Base-by-base conservation (phyloP, 2,888 invertebrate species). In the Gryllus longicercus region DNA sequence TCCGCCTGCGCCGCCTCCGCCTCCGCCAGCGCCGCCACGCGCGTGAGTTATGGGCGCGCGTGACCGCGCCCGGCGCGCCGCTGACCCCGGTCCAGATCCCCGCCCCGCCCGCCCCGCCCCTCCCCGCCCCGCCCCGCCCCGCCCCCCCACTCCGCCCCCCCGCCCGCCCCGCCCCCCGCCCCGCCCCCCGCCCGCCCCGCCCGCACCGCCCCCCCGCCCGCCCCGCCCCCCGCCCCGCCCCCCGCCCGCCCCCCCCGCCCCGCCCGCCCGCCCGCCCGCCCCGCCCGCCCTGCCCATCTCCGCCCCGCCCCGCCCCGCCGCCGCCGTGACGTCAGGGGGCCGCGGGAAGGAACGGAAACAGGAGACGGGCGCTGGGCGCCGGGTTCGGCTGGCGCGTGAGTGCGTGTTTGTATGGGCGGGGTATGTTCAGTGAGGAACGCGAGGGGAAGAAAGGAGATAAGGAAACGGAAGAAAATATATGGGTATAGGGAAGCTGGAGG, bases 1-100 rank as follows among this genome's bases (percentile, higher is more conserved):
- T 14, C 63, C 63, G 5, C 63, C 63, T 1, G n/a, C 63, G 5
- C 63, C 63, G 63, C 63, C n/a, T n/a, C 63, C 63, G 63, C 63
- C 63, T 14, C 63, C 63, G 5, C 63, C 63, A 0, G n/a, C 63
- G 5, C 63, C 63, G 63, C 63, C n/a, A n/a, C 16, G 16, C 16
- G 63, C 63, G 63, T 63, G 63, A 63, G 63, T 63, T 63, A 63
- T 63, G 63, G n/a, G 16, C n/a, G 16, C 63, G 63, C 63, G 63
- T 63, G 63, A 63, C 63, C 63, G n/a, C n/a, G 63, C 63, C 14
- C 63, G 38, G 38, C 38, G 38, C 63, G 63, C 63, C 63, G 16
- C 63, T n/a, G 63, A 14, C 63, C 63, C 63, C 14, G n/a, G 14
- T n/a, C 63, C 14, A 14, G 63, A 14, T n/a, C 5, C 63, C 63